Percentiles rank a stretch among this genome's conserved stretches.
Conservation (phyloP, 2,888 invertebrate genomes). For the Heliconius sara region DNA sequence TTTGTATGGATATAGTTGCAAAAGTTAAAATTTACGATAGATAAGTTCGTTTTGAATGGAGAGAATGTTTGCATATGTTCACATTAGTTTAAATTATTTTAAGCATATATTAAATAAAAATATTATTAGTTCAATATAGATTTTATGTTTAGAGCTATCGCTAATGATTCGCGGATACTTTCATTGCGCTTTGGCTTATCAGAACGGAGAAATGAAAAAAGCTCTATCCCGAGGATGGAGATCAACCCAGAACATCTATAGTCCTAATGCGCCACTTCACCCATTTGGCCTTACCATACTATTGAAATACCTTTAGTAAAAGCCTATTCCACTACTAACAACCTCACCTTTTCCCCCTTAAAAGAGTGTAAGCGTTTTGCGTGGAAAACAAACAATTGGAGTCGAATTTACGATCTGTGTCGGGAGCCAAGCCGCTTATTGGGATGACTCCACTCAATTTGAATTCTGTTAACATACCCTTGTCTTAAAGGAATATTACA, state of each 20-base stretch:
- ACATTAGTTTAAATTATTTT: too few species aligned
- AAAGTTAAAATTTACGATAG: conserved; percentile 75
- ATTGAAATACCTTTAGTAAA: background rate
- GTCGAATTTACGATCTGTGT: conserved; percentile 72
- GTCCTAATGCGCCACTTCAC: too few species aligned
- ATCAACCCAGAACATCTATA: too few species aligned
- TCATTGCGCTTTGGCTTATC: too few species aligned
- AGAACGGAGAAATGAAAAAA: too few species aligned
- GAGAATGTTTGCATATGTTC: background rate
- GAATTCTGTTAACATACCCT: conserved; percentile 53
- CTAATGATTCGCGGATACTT: too few species aligned
- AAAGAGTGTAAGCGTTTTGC: conserved; percentile 63
- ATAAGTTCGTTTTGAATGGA: conserved; percentile 31
- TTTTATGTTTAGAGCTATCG: too few species aligned
- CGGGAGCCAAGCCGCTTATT: conserved; percentile 79
- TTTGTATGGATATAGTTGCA: conserved; percentile 70
- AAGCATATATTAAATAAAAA: too few species aligned
- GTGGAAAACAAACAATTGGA: conserved; percentile 76
- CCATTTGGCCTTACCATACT: too few species aligned
- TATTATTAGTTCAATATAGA: too few species aligned
- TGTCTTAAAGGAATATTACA: conserved; percentile 40
- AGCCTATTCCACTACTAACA: conserved; percentile 36
- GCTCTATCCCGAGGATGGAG: too few species aligned
- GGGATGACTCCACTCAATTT: conserved; percentile 71
- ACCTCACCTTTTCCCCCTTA: conserved; percentile 53